Base-by-base conservation (phyloP, 2,797 vertebrate species). In the Microctenopoma stevenorrisi region DNA sequence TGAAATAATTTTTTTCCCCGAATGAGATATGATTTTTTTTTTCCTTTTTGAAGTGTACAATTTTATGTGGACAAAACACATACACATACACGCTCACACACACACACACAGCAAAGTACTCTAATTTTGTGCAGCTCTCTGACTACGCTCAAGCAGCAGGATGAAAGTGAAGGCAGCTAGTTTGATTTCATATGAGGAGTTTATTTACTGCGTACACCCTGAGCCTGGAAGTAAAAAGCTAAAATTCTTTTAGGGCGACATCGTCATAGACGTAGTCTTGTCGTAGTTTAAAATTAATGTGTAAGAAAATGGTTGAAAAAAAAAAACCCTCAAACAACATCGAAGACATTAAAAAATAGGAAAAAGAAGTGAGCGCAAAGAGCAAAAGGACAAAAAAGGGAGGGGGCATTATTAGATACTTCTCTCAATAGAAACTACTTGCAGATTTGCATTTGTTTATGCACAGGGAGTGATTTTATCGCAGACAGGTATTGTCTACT, bases 361-460 rank as follows among this genome's bases (percentile, higher is more conserved):
- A 40, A 53, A 70, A 35, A 35, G 2, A 35, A 58, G 48, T 22
- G 51, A 74, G 49, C 16, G 15, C n/a, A 33, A 35, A 30, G 63
- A 69, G 66, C 58, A 84, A 82, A 73, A 69, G 68, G 68, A 44
- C 63, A 68, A 58, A 74, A 26, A 54, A 3, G 30, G 37, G 44
- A 30, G 43, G 60, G 57, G 51, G 61, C 54, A 78, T 85, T 83
- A 83, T 85, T 72, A 76, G 65, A 80, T 64, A 56, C 70, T 53
- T 74, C 69, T 72, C 61, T 65, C 65, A 80, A 83, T 78, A 86
- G 68, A 68, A 38, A 43, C 54, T 42, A 40, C 69, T 75, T 68
- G 64, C 59, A 78, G 59, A 91, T 91, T 86, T 86, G 79, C 92
- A 92, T 91, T 87, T 91, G 88, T 91, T 87, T 88, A 84, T 89